A percentile compares a stretch with the other conserved stretches of the same genome.
Conservation (phyloP, 1,140 invertebrate species). For the Penaeus indicus region DNA sequence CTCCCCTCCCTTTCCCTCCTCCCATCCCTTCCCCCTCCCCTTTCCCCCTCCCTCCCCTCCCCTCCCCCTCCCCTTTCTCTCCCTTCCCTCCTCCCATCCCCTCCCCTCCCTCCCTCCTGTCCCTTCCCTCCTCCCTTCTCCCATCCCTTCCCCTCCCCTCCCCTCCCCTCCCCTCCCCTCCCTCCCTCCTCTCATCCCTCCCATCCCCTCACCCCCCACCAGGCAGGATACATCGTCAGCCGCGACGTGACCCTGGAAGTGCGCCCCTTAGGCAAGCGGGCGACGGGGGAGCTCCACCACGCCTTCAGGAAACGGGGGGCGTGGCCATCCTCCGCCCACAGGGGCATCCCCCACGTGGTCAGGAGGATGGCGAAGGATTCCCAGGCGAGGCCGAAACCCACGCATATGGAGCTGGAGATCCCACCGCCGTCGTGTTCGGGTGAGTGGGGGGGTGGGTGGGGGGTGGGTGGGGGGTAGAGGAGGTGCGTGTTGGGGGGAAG, state of each 20-base stretch:
- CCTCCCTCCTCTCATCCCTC: not conserved
- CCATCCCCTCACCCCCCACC: no score
- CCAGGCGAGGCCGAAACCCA: not conserved
- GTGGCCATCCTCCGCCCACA: no score
- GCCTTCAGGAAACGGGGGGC: not conserved
- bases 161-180: not conserved
- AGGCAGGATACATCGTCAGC: conserved; percentile 26
- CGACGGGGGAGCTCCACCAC: not conserved
- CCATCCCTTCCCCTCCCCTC: no score
- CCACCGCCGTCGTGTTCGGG: conserved; percentile 23
- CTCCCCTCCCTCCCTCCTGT: not conserved
- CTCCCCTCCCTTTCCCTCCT: not conserved
- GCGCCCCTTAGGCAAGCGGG: not conserved
- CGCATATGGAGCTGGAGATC: not conserved
- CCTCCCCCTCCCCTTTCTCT: no score
- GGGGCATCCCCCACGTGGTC: conserved; percentile 18
- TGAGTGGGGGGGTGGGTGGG: not conserved
- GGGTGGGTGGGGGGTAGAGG: not conserved
- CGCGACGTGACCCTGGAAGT: conserved; percentile 16
- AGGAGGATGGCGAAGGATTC: not conserved
- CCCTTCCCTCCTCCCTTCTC: not conserved
- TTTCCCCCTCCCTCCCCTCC: no score
- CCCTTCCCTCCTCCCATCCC: no score
- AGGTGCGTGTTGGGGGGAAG: not conserved
- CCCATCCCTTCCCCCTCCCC: not conserved